phyloP scores from a whole-genome alignment of 2,797 vertebrate genomes.

The Numenius phaeopus region DNA sequence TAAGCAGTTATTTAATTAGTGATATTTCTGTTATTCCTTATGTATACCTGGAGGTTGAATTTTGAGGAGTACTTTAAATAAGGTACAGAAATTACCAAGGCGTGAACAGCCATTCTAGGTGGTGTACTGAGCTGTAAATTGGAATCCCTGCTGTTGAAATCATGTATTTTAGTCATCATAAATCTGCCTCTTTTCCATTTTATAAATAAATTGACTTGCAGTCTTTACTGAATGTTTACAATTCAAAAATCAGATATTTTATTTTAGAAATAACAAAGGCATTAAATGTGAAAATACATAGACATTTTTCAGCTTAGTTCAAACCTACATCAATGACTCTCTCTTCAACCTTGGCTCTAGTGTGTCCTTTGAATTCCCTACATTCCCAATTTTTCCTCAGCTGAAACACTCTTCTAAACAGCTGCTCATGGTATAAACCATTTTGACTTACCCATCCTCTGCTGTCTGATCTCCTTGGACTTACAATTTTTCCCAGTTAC shows the following conservation, averaged over 20 bases:
- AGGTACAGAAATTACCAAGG: constrained; percentile 6
- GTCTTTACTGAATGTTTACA: background rate
- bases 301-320: background rate
- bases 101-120: background rate
- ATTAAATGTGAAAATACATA: background rate
- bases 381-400: background rate
- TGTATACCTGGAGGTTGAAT: background rate
- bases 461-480: background rate
- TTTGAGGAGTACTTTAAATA: background rate
- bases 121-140: background rate
- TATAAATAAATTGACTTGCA: background rate
- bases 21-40: background rate
- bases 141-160: constrained; percentile 21
- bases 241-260: background rate
- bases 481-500: background rate
- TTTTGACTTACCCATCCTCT: background rate
- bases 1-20: background rate
- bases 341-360: background rate
- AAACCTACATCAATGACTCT: background rate
- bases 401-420: background rate
- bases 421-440: background rate
- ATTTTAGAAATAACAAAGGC: background rate
- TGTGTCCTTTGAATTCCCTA: background rate
- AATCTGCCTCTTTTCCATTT: background rate
- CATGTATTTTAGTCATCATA: background rate